A percentile compares a stretch with the other conserved stretches of the same genome.
phyloP scores from a whole-genome alignment of 2,888 invertebrate species.

The Yponomeuta sedellus region DNA sequence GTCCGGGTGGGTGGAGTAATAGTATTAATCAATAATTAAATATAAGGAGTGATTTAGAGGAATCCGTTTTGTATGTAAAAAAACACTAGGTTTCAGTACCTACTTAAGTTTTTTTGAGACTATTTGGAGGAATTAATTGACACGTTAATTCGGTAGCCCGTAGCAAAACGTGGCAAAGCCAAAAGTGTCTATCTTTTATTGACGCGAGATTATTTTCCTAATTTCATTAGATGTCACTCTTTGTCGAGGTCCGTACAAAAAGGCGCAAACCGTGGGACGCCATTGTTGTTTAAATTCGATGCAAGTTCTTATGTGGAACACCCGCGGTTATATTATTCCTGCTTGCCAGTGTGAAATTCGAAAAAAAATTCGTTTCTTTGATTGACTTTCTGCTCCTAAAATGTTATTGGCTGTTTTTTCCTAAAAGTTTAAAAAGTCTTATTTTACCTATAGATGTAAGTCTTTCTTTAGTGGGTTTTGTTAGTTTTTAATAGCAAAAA shows the following conservation, averaged over 20 bases:
- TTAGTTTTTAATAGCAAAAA: no score
- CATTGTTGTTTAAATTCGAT: slow-evolving; percentile 60
- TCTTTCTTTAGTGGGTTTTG: no score
- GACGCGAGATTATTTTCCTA: slow-evolving; percentile 32
- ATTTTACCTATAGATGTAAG: no score
- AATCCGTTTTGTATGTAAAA: no score
- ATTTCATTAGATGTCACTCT: slow-evolving; percentile 55
- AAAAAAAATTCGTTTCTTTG: background rate
- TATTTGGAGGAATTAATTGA: slow-evolving; percentile 29
- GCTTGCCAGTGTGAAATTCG: slow-evolving; percentile 58
- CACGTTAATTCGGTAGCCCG: slow-evolving; percentile 60
- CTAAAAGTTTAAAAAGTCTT: background rate
- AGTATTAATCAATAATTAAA: no score
- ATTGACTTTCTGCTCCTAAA: slow-evolving; percentile 37
- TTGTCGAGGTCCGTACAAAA: slow-evolving; percentile 42
- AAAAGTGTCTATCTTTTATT: slow-evolving; percentile 38
- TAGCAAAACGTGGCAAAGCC: slow-evolving; percentile 39
- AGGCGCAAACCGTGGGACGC: slow-evolving; percentile 61
- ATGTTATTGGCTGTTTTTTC: background rate
- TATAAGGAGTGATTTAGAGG: no score
- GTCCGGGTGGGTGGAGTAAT: no score
- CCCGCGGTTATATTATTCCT: slow-evolving; percentile 67
- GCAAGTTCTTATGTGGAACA: slow-evolving; percentile 60
- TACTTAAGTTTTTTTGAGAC: background rate
- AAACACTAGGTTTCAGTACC: no score